Evolutionary conservation across 2,888 invertebrate genomes (phyloP).

Genomic region (Cacoxenus indagator): DNA sequence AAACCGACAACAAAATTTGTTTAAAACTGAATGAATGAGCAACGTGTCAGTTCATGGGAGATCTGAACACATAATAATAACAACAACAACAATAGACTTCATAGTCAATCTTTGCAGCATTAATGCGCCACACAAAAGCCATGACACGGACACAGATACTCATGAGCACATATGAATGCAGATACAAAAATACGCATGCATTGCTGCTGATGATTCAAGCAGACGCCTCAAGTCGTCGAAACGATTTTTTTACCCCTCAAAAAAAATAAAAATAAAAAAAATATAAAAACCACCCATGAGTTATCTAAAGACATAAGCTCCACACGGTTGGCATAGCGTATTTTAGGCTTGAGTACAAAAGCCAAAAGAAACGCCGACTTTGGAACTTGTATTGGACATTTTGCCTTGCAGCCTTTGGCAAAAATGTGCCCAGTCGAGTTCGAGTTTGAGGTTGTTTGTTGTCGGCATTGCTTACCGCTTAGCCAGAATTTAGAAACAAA

Average conservation of each 20-base stretch:
- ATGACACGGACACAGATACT: constrained; percentile 3
- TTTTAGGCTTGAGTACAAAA: neutral
- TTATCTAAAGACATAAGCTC: neutral
- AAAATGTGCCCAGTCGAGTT: constrained; percentile 62
- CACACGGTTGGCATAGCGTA: neutral
- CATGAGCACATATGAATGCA: neutral
- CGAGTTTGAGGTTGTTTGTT: neutral
- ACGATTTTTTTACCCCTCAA: neutral
- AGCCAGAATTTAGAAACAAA: constrained; percentile 12
- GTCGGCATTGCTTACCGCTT: neutral
- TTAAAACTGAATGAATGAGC: too few species aligned
- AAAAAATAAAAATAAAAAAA: neutral
- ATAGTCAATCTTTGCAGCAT: neutral
- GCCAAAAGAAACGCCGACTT: neutral
- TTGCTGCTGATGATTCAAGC: neutral
- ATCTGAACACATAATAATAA: neutral
- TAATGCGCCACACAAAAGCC: neutral
- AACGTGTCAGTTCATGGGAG: neutral
- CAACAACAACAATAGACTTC: neutral
- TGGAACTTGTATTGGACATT: neutral
- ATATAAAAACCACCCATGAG: too few species aligned
- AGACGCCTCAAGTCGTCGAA: neutral
- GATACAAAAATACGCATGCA: neutral
- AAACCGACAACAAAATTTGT: too few species aligned
- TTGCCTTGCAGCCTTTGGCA: constrained; percentile 37